Conservation (phyloP, 2,888 invertebrate genomes). For the Xestoiulus laeticollis region DNA sequence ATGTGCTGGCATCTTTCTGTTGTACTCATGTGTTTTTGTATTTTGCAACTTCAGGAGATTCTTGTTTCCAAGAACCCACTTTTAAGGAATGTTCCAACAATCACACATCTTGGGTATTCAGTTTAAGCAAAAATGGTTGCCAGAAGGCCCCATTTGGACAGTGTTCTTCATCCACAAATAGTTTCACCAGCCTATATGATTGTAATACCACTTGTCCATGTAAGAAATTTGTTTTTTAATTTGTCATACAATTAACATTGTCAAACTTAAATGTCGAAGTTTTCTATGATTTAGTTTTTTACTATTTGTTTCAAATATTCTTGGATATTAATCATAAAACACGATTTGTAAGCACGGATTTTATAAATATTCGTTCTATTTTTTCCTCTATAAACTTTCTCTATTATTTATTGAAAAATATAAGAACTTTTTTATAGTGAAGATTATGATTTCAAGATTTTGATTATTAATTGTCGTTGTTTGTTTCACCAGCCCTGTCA, state of each 20-base stretch:
- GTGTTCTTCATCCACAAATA: constrained; percentile 47
- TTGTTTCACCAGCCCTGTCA: constrained; percentile 71
- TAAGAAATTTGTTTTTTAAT: constrained; percentile 18
- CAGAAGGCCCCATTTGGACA: background rate
- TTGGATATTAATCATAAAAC: background rate
- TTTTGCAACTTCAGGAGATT: constrained; percentile 47
- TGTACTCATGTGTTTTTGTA: background rate
- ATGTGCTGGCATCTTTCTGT: background rate
- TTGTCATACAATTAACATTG: too few species aligned
- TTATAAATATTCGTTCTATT: too few species aligned
- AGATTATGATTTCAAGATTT: background rate
- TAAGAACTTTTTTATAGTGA: too few species aligned
- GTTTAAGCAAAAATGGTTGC: constrained; percentile 39
- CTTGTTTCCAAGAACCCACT: constrained; percentile 49
- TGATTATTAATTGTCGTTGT: background rate
- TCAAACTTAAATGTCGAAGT: constrained; percentile 22
- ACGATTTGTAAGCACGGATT: too few species aligned
- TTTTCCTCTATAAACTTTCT: too few species aligned
- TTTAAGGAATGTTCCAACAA: constrained; percentile 36
- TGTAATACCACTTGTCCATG: constrained; percentile 50
- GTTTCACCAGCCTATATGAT: constrained; percentile 25
- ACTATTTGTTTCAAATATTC: background rate
- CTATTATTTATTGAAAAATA: background rate
- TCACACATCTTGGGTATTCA: constrained; percentile 47
- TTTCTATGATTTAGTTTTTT: background rate